Evolutionary conservation across 2,888 invertebrate species (phyloP), one percentile per base, ranked within the genome.

Genomic region (Scaptomyza tumidula): DNA sequence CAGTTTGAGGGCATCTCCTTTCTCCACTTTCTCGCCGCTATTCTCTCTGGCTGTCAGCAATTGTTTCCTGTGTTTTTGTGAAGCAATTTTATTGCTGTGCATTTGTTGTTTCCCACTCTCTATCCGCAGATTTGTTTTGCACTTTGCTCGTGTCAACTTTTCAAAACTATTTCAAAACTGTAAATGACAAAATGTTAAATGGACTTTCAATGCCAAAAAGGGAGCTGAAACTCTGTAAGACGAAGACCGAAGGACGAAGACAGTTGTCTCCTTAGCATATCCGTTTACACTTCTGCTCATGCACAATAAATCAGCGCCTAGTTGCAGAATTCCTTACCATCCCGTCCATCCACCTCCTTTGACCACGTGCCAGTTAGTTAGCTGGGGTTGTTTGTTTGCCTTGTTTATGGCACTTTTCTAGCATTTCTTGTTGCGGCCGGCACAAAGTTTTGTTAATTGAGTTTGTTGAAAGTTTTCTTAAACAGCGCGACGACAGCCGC

Each of bases 171-270:
- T 90, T 88, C 81, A 81, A 89, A 89, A 90, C 89, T 90, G 90
- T 89, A 89, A 90, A 86, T 90, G 91, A 89, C 90, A 90, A 90
- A 90, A 89, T 90, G 88, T 89, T 90, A 87, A 90, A 90, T 89
- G 85, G 80, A 86, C 81, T 89, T 87, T 86, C 84, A 80, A 88
- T 89, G 88, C 80, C 88, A 80, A 88, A 80, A 75, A 63, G 57
- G 57, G 46, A 55, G 41, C 29, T 27, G 54, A 43, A 41, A 41
- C 41, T 41, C 50, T 19, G 53, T 16, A 16, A 44, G 48, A 27
- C 44, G 54, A 43, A 14, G 55, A 35, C 49, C 37, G 60, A 16
- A 41, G 39, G 56, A 39, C 45, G 45, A 35, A 37, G 68, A 69
- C 63, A 58, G 50, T 64, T 74, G 64, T 65, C 67, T 68, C 66